Percentiles rank a stretch among this genome's conserved stretches.
Evolutionary conservation across 2,797 vertebrate genomes (phyloP).

Genomic region (Gallinago stenura): DNA sequence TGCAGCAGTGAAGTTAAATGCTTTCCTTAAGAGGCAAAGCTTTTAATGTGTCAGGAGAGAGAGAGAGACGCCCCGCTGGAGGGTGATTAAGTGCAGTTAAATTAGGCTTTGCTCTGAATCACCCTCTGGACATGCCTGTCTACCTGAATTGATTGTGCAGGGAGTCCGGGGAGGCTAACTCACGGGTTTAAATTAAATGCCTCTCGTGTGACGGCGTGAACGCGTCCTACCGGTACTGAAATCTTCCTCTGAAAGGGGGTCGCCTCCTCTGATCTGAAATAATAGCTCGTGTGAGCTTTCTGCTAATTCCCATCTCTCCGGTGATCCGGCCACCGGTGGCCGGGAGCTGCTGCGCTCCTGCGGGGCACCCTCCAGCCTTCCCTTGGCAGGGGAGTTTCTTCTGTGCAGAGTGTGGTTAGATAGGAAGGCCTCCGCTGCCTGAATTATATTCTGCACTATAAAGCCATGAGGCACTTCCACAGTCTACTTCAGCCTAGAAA

Average conservation of each 20-base stretch:
- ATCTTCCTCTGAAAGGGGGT: neutral
- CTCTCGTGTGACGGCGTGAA: neutral
- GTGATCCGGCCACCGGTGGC: neutral
- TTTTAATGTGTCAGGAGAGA: constrained; percentile 48
- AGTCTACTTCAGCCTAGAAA: neutral
- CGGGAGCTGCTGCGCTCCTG: neutral
- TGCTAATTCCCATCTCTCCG: neutral
- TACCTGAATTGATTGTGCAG: constrained; percentile 38
- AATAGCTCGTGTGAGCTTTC: neutral
- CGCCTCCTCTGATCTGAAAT: neutral
- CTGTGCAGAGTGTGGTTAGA: neutral
- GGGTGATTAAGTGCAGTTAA: constrained; percentile 19
- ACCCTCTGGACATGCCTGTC: constrained; percentile 32
- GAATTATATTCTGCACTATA: neutral
- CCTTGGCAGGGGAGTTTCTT: neutral
- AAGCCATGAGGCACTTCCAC: neutral
- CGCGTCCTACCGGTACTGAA: neutral
- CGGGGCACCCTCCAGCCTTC: accelerated
- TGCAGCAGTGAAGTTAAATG: neutral
- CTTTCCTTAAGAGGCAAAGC: constrained; percentile 17
- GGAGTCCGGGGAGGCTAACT: neutral
- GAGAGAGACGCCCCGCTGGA: neutral
- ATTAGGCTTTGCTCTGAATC: constrained; percentile 34
- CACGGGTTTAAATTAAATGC: constrained; percentile 13
- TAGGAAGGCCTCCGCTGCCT: neutral